Base-by-base conservation (phyloP, 1,140 invertebrate genomes). In the Gonatopus flavifemur region DNA sequence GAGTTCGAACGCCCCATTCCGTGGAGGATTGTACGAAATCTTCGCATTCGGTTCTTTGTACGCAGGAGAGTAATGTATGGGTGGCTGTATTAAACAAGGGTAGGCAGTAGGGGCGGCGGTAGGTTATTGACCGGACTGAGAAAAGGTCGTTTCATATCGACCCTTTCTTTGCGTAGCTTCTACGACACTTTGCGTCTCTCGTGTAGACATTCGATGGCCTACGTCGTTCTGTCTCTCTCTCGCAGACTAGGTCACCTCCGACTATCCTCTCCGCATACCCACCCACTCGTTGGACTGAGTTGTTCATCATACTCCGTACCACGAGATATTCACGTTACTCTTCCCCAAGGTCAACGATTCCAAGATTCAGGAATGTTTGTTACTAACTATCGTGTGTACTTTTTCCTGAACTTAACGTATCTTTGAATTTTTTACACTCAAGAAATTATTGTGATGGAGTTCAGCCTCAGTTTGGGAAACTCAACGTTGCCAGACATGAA, bases 61-160 rank as follows among this genome's bases (percentile, higher is more conserved):
- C 12, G 25, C 12, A 28, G 25, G 25, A 28, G 12, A 28, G 25
- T 28, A 7, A 12, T 38, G 57, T 36, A 52, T 49, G 44, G 42
- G 54, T 51, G 46, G 54, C 51, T 47, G 39, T 49, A 56, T 57
- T 62, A 62, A 19, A 21, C 24, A 21, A 32, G 32, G 25, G 19
- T 36, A 50, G 9, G 47, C 28, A 39, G 41, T 22, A 43, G 18
- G 18, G 35, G 36, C 64, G 61, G 58, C 57, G 64, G 59, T 58
- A 64, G 69, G 69, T 69, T 67, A 57, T 69, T 69, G 65, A 52
- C 69, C 69, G 60, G 56, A 52, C 50, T 55, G 59, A 59, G 38
- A 39, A 20, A 67, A 70, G 57, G 67, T 59, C 61, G 69, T 57
- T 68, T 67, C 70, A 70, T 74, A 74, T 74, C 70, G 72, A 74